A percentile compares a stretch with the other conserved stretches of the same genome.
Evolutionary conservation across 2,888 invertebrate genomes (phyloP).

Genomic region (Hypomecis punctinalis): DNA sequence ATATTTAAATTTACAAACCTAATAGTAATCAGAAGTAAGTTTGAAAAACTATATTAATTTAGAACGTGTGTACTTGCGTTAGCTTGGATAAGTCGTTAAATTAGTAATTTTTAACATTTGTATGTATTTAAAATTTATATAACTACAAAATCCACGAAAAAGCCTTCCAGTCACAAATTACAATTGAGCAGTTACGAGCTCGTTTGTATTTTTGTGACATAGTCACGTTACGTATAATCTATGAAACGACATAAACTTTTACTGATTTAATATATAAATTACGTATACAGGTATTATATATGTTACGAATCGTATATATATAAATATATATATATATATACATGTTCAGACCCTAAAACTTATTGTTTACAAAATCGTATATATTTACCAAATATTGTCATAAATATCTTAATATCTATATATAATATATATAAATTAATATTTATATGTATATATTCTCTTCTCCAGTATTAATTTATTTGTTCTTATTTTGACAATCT

Average conservation of each 20-base stretch:
- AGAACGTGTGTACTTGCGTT: neutral
- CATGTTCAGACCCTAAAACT: too few species aligned
- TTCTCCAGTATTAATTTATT: neutral
- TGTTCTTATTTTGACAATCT: neutral
- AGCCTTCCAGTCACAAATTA: conserved; percentile 30
- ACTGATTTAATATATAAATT: neutral
- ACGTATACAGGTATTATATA: too few species aligned
- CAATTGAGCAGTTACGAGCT: conserved; percentile 24
- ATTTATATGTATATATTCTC: neutral
- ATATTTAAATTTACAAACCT: too few species aligned
- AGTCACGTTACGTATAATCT: conserved; percentile 13
- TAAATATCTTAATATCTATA: too few species aligned
- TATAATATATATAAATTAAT: too few species aligned
- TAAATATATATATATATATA: too few species aligned
- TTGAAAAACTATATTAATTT: conserved; percentile 78
- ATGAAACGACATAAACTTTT: conserved; percentile 13
- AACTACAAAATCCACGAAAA: conserved; percentile 31
- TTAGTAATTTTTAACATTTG: neutral
- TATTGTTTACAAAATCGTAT: too few species aligned
- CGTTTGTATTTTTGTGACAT: conserved; percentile 11
- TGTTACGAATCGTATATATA: too few species aligned
- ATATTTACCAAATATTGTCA: too few species aligned
- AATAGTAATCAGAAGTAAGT: too few species aligned
- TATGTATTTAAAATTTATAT: neutral
- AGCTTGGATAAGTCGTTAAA: neutral